phyloP scores from a whole-genome alignment of 2,888 invertebrate genomes.

The Drosophila algonquin region DNA sequence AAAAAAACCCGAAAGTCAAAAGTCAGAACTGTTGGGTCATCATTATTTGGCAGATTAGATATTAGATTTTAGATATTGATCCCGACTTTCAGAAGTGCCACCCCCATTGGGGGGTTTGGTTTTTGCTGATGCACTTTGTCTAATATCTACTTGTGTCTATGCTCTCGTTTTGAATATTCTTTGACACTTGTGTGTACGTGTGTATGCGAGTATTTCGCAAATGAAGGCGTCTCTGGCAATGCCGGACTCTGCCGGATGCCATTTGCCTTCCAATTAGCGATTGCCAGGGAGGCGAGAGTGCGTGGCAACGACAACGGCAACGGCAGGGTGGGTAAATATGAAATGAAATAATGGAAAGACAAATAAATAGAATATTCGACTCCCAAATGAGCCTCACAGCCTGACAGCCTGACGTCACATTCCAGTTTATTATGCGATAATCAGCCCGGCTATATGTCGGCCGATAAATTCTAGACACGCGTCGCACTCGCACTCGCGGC shows the following conservation, averaged over 20 bases:
- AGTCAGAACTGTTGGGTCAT: slow-evolving; percentile 16
- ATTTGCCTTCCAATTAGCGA: slow-evolving; percentile 52
- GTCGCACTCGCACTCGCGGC: slow-evolving; percentile 25
- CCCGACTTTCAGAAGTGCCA: slow-evolving; percentile 21
- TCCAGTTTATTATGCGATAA: slow-evolving; percentile 53
- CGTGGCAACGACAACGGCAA: slow-evolving; percentile 10
- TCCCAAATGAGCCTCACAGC: slow-evolving; percentile 7
- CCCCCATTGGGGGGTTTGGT: neutral
- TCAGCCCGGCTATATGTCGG: slow-evolving; percentile 32
- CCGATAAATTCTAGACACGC: slow-evolving; percentile 70
- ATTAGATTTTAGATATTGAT: slow-evolving; percentile 42
- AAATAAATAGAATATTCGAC: slow-evolving; percentile 13
- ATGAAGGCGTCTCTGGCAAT: slow-evolving; percentile 22
- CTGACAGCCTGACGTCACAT: slow-evolving; percentile 60
- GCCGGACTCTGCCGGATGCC: slow-evolving; percentile 11
- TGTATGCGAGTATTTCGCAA: slow-evolving; percentile 24
- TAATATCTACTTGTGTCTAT: slow-evolving; percentile 5
- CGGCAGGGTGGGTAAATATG: slow-evolving; percentile 21
- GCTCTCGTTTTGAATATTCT: slow-evolving; percentile 48
- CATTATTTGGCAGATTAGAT: slow-evolving; percentile 53
- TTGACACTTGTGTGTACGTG: neutral
- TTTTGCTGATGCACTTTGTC: neutral
- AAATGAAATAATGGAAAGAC: slow-evolving; percentile 26
- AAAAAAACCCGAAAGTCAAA: slow-evolving; percentile 17
- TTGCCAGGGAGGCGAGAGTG: slow-evolving; percentile 39